These are phyloP conservation scores for Tetragnatha montana DNA, from an alignment of 2,888 invertebrate genomes.

Conservation along the genomic window DNA sequence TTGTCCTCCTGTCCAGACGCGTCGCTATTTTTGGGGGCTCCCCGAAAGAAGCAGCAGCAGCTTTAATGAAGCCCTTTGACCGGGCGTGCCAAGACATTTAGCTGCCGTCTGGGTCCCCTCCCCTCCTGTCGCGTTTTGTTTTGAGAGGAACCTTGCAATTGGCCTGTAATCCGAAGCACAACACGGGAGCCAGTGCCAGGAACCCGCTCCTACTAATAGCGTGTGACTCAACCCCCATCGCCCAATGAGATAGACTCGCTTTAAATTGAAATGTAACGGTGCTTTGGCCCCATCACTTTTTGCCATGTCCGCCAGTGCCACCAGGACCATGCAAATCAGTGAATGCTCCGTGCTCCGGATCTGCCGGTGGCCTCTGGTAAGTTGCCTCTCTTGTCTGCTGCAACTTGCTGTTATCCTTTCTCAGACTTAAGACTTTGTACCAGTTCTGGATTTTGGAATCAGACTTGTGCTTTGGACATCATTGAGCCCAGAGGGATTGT, in stretches of 20 bases:
- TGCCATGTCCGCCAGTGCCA: constrained; percentile 1
- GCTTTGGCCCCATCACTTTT: background rate
- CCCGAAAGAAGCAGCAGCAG: constrained; percentile 38
- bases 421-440: too few relatives aligned
- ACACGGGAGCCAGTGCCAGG: constrained; percentile 57
- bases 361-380: constrained; percentile 22
- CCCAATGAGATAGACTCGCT: constrained; percentile 56
- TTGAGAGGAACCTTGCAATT: constrained; percentile 46
- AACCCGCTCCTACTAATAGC: constrained; percentile 62
- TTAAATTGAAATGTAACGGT: constrained; percentile 59
- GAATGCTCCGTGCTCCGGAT: background rate
- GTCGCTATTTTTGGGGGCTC: constrained; percentile 58
- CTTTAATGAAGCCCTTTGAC: constrained; percentile 67
- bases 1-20: constrained; percentile 35
- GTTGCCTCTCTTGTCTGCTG: background rate
- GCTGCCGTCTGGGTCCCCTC: constrained; percentile 57
- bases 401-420: too few relatives aligned
- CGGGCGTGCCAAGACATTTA: constrained; percentile 62
- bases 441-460: too few relatives aligned
- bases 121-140: constrained; percentile 33
- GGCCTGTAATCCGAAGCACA: constrained; percentile 68
- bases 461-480: too few relatives aligned
- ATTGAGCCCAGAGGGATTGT: too few relatives aligned
- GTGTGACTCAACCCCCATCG: constrained; percentile 50
- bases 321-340: constrained; percentile 35